These are phyloP conservation scores for Antigone vipio DNA, from an alignment of 2,113 vertebrate species.

Conservation along the genomic window DNA sequence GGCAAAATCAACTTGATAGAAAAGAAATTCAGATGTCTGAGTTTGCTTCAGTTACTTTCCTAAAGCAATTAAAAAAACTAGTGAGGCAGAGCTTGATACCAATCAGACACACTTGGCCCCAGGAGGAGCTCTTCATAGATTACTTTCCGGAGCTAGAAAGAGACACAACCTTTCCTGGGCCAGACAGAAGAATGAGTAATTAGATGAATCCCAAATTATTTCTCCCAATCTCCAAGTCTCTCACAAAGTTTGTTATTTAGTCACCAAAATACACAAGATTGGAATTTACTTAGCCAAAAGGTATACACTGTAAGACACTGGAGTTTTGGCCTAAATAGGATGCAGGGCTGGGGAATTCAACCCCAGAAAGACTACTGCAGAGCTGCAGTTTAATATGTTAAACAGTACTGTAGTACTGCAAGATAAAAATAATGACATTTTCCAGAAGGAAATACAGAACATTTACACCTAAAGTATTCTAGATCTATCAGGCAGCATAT, in stretches of 20 bases:
- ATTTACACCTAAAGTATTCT: background rate
- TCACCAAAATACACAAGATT: background rate
- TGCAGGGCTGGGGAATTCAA: background rate
- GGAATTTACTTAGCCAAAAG: background rate
- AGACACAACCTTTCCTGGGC: background rate
- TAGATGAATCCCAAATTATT: background rate
- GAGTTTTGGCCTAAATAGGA: background rate
- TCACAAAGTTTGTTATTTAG: background rate
- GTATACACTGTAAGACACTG: background rate
- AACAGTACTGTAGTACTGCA: background rate
- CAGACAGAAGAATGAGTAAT: background rate
- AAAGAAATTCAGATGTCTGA: background rate
- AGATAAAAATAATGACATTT: background rate
- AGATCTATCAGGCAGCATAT: background rate
- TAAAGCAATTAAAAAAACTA: background rate
- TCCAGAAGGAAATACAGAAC: background rate
- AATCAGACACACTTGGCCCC: background rate
- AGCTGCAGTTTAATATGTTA: background rate
- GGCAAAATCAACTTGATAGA: background rate
- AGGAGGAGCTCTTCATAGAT: background rate
- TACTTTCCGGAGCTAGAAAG: background rate
- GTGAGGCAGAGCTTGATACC: background rate
- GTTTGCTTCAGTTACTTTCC: background rate
- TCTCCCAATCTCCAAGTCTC: background rate
- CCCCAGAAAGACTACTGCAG: background rate